Conservation (phyloP, 2,888 invertebrate genomes). For the Xestia c-nigrum region DNA sequence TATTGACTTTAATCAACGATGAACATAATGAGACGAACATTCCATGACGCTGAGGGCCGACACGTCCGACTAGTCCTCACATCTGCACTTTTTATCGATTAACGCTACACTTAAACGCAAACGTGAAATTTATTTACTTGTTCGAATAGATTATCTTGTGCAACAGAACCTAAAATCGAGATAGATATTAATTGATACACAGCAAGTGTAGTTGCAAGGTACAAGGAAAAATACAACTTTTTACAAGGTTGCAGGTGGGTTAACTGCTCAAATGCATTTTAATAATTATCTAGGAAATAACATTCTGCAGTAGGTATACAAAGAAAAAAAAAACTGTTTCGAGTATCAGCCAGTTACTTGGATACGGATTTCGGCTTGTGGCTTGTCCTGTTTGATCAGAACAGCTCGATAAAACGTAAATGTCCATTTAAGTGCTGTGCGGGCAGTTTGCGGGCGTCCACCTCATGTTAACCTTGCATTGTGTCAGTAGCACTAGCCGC, state of each 20-base stretch:
- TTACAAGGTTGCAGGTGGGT: conserved; percentile 70
- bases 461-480: conserved; percentile 87
- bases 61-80: conserved; percentile 65
- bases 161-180: conserved; percentile 45
- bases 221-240: conserved; percentile 70
- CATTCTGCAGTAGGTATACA: conserved; percentile 38
- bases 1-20: conserved; percentile 71
- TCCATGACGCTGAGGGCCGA: conserved; percentile 62
- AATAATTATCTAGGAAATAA: conserved; percentile 77
- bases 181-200: conserved; percentile 58
- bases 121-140: conserved; percentile 51
- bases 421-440: conserved; percentile 80
- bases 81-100: conserved; percentile 67
- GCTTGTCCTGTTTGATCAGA: conserved; percentile 75
- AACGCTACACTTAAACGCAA: conserved; percentile 50
- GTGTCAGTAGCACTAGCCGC: conserved; percentile 86
- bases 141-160: conserved; percentile 52
- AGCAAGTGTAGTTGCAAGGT: conserved; percentile 53
- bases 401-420: conserved; percentile 77
- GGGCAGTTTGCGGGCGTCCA: conserved; percentile 83
- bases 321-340: conserved; percentile 61
- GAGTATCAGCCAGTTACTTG: conserved; percentile 58
- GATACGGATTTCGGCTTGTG: conserved; percentile 75
- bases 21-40: conserved; percentile 70
- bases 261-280: conserved; percentile 70